Percentiles rank a stretch among this genome's conserved stretches.
These are phyloP conservation scores for Parascotia fuliginaria DNA, from an alignment of 2,888 invertebrate species.

Conservation along the genomic window DNA sequence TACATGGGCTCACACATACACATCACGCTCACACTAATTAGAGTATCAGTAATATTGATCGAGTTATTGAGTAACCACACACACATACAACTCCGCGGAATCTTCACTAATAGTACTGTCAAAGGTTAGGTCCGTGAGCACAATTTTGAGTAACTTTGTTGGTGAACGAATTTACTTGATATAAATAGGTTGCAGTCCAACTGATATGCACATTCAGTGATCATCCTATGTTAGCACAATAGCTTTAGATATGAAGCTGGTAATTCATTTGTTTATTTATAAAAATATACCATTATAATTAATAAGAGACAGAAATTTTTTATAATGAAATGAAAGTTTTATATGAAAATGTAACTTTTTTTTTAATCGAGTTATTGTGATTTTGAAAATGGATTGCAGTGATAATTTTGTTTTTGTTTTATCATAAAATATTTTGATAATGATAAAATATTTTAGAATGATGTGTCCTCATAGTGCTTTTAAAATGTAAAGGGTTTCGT, in stretches of 20 bases:
- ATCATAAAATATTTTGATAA: too few species aligned
- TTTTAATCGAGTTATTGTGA: constrained; percentile 1
- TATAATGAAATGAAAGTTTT: background rate
- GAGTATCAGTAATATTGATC: constrained; percentile 72
- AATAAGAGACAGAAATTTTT: background rate
- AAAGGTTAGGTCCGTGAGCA: constrained; percentile 81
- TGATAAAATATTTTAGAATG: background rate
- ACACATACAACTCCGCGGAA: constrained; percentile 50
- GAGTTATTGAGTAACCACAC: constrained; percentile 67
- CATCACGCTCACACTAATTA: constrained; percentile 61
- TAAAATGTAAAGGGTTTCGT: background rate
- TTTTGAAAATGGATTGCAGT: constrained; percentile 42
- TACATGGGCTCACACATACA: constrained; percentile 42
- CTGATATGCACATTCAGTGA: constrained; percentile 66
- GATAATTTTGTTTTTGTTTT: constrained; percentile 12
- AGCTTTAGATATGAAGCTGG: constrained; percentile 81
- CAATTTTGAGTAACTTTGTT: constrained; percentile 65
- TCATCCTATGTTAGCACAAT: constrained; percentile 60
- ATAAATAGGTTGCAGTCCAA: constrained; percentile 75
- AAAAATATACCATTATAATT: background rate
- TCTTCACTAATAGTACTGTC: constrained; percentile 58
- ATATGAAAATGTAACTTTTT: background rate
- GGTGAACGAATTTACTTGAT: constrained; percentile 79
- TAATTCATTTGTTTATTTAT: constrained; percentile 48
- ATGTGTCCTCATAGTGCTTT: constrained; percentile 1